Base-by-base conservation (phyloP, 2,888 invertebrate species). In the Hirtodrosophila confusa region DNA sequence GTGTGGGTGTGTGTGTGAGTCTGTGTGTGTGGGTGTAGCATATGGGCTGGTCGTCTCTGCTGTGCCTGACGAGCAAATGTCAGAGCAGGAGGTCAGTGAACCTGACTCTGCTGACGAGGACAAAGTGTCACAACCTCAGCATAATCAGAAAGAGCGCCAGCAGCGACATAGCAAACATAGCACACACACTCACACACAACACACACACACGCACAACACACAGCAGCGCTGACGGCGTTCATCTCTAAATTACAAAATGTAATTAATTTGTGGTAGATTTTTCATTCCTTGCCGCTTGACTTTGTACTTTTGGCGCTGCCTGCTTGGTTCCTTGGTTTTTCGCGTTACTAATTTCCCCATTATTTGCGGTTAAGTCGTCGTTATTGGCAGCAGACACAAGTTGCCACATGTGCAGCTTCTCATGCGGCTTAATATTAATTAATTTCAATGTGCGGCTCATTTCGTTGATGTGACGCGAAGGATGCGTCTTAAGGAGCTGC, bases 81-180 rank as follows among this genome's bases (percentile, higher is more conserved):
- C 86, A 84, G 72, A 72, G 62, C 66, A 57, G 57, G 60, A 69
- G 86, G 86, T 86, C 86, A 67, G 24, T 64, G 84, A 84, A 75
- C 82, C 60, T 65, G 60, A 63, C 50, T 60, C 41, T 41, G 41
- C 47, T 41, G 63, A 50, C 56, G 65, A 47, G 50, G 43, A 60
- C 68, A 58, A 76, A 60, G 62, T 66, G 65, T 71, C 74, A 77
- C 60, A 64, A 64, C 48, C 75, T 45, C 57, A 74, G 45, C 62
- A 76, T 76, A 75, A 76, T 69, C 72, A 72, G 49, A 54, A 65
- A 39, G 49, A 51, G 60, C 55, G 60, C 56, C 69, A 60, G 35
- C 39, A 57, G 57, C 73, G 12, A 57, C 64, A 64, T 33, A 12
- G 23, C 40, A 43, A 56, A 45, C 40, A 75, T 44, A 41, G 57